These are phyloP conservation scores for Ganaspis brasiliensis DNA, from an alignment of 2,888 invertebrate species.

Conservation along the genomic window DNA sequence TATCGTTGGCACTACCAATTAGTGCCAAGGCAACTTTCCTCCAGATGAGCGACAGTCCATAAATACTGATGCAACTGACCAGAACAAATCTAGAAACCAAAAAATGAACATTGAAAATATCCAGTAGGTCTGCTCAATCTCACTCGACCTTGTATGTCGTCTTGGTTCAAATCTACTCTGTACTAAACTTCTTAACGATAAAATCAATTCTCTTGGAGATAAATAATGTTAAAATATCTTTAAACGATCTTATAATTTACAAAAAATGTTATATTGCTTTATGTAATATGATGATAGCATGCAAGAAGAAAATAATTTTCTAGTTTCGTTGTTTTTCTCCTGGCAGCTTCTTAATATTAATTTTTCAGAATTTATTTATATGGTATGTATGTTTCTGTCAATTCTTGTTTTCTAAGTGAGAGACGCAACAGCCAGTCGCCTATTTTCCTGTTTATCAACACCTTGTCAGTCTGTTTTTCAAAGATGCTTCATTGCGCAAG, in stretches of 20 bases:
- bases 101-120: neutral
- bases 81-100: constrained; percentile 11
- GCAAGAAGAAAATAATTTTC: neutral
- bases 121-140: neutral
- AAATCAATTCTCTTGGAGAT: neutral
- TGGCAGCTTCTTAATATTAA: neutral
- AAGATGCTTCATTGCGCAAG: constrained; percentile 23
- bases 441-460: constrained; percentile 8
- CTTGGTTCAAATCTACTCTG: neutral
- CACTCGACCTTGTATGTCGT: constrained; percentile 1
- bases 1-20: constrained; percentile 29
- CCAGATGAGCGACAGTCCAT: constrained; percentile 12
- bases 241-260: neutral
- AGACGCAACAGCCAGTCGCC: neutral
- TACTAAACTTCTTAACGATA: neutral
- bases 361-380: neutral
- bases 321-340: neutral
- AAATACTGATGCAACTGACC: constrained; percentile 7
- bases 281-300: neutral
- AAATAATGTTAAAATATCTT: neutral
- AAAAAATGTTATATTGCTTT: no score
- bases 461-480: neutral
- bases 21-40: constrained; percentile 32
- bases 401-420: neutral
- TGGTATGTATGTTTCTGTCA: neutral